Evolutionary conservation across 2,797 vertebrate genomes (phyloP), one percentile per base, ranked within the genome.

Genomic region (Podarcis siculus): DNA sequence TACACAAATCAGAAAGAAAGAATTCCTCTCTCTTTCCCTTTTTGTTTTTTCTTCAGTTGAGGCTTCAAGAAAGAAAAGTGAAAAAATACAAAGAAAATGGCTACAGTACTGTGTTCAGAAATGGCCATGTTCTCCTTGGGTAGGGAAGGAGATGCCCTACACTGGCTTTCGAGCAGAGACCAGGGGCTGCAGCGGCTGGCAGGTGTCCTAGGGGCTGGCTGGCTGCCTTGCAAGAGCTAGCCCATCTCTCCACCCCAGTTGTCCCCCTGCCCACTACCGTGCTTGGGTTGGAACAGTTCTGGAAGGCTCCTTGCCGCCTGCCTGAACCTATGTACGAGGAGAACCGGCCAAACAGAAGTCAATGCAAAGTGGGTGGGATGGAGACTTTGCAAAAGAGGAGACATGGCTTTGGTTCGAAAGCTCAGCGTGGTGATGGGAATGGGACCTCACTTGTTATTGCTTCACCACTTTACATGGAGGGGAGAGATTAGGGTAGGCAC

Each of bases 1-100:
- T 98, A 98, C 98, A 98, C 96, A 97, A 85, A 85, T 76, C 61
- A 88, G 88, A 75, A 85, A 80, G 86, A 80, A 81, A 85, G 83
- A 81, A 30, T 15, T 79, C 66, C 76, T 79, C 87, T 79, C 79
- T 79, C 87, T 61, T 79, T 75, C 42, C 69, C 12, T 49, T 81
- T 45, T 69, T 42, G 42, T 32, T 42, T 87, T 55, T 23, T 17
- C 71, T 97, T 97, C 97, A 95, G 95, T 96, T 95, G 94, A 93
- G 95, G 93, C 92, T 95, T 94, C 83, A 91, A 76, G 71, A 85
- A 85, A 85, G 83, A 76, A 89, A 89, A 55, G 78, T 67, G 83
- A 35, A 32, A 32, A 92, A 92, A 86, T 92, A 90, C 88, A 92
- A 93, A 91, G 87, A 83, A 93, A 91, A 87, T 76, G 89, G 86